Conservation (phyloP, 1,140 invertebrate species). For the Belonocnema kinseyi region DNA sequence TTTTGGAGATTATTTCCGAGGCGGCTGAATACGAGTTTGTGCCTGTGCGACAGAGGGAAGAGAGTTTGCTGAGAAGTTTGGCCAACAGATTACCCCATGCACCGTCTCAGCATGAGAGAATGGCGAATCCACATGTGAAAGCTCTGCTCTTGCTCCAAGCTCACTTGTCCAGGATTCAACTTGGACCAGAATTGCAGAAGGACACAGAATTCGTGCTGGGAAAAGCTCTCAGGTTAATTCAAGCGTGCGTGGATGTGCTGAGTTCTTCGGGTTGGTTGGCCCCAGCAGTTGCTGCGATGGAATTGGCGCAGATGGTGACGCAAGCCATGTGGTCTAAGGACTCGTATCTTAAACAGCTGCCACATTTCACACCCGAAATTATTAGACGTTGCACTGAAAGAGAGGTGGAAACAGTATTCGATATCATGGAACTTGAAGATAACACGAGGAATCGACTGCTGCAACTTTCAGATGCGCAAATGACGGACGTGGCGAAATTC, state of each 20-base stretch:
- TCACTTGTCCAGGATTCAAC: constrained; percentile 94
- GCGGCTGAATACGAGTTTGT: constrained; percentile 98
- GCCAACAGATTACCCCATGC: constrained; percentile 85
- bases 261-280: constrained; percentile 98
- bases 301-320: constrained; percentile 99
- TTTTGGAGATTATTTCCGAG: constrained; percentile 98
- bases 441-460: constrained; percentile 91
- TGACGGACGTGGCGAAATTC: constrained; percentile 98
- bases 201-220: constrained; percentile 95
- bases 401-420: constrained; percentile 96
- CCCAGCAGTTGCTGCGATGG: constrained; percentile 99
- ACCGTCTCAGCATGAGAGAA: constrained; percentile 80
- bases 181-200: constrained; percentile 96
- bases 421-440: constrained; percentile 99
- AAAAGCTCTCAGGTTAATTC: constrained; percentile 93
- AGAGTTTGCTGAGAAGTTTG: constrained; percentile 90
- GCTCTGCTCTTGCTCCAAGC: constrained; percentile 97
- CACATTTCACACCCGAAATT: constrained; percentile 94
- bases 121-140: constrained; percentile 98
- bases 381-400: constrained; percentile 94
- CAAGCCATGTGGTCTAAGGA: constrained; percentile 99
- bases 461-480: constrained; percentile 89
- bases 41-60: constrained; percentile 96
- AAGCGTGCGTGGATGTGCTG: constrained; percentile 99
- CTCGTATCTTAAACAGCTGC: constrained; percentile 97